These are phyloP conservation scores for Colius striatus DNA, from an alignment of 2,113 vertebrate species.

Conservation along the genomic window DNA sequence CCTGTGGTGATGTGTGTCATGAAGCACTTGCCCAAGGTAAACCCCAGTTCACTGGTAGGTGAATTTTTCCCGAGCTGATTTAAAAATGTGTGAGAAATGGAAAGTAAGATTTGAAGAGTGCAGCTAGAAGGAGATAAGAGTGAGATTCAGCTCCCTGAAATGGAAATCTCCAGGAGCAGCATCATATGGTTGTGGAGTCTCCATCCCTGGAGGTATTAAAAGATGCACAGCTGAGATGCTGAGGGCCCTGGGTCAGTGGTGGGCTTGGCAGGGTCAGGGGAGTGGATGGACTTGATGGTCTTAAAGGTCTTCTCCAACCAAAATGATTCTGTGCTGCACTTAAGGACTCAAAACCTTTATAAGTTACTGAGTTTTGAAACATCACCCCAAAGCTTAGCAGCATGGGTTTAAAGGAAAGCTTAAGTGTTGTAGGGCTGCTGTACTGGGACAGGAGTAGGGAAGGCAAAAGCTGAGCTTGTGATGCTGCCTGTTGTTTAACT, in stretches of 20 bases:
- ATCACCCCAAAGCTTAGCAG: neutral
- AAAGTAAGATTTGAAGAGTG: neutral
- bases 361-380: neutral
- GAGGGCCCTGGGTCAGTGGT: too few species aligned
- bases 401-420: neutral
- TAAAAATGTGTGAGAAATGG: neutral
- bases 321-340: neutral
- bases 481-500: neutral
- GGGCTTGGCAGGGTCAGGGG: too few species aligned
- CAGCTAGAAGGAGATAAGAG: neutral
- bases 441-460: neutral
- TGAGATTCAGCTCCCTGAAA: neutral
- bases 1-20: slow-evolving; percentile 98
- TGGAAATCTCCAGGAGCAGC: neutral
- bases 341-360: neutral
- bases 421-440: neutral
- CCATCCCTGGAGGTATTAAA: too few species aligned
- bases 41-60: neutral
- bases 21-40: slow-evolving; percentile 94
- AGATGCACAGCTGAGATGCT: too few species aligned
- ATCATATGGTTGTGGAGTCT: neutral
- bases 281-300: too few species aligned
- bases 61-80: neutral
- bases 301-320: too few species aligned
- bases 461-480: neutral